Base-by-base conservation (phyloP, 2,797 vertebrate species). In the Nannoperca obscura region DNA sequence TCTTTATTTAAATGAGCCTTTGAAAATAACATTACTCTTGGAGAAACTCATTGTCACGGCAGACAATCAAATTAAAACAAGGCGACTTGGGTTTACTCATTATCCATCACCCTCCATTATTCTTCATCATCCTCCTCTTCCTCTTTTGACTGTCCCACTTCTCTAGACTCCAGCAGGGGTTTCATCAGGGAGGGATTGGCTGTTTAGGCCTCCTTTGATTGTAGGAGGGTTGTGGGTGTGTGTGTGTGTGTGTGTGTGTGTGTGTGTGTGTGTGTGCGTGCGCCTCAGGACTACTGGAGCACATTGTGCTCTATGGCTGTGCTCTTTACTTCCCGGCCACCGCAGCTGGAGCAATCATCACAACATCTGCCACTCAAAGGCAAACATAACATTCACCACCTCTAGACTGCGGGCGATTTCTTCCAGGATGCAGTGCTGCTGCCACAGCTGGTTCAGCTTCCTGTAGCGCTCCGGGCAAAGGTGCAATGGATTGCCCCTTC, bases 331-430 rank as follows among this genome's bases (percentile, higher is more conserved):
- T 55, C 49, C 49, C 7, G 36, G 36, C 65, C 72, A 44, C 20
- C 52, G 27, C 74, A 74, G 52, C 55, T 76, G 72, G 60, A 75
- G 57, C 65, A 32, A 36, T 82, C 84, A 85, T 98, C 95, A 99
- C 80, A 99, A 95, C 93, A 97, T 95, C 84, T 99, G 97, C 98
- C 98, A 99, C 88, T 98, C 98, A 80, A 98, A 97, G 91, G 97
- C 96, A 78, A 98, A 98, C 95, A 98, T 91, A 82, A 98, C 94
- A 71, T 97, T 98, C 91, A 97, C 97, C 0, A 97, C 96, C 94
- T 99, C 98, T 81, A 98, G 96, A 91, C 96, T 98, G 70, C 97
- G 97, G 71, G 97, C 97, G 24, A 99, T 99, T 91, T 99, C 97
- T 88, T 99, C 98, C 91, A 99, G 95, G 87, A 99, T 97, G 93